Percentiles rank a stretch among this genome's conserved stretches.
Evolutionary conservation across 2,113 vertebrate species (phyloP).

Genomic region (Lophotis ruficrista): DNA sequence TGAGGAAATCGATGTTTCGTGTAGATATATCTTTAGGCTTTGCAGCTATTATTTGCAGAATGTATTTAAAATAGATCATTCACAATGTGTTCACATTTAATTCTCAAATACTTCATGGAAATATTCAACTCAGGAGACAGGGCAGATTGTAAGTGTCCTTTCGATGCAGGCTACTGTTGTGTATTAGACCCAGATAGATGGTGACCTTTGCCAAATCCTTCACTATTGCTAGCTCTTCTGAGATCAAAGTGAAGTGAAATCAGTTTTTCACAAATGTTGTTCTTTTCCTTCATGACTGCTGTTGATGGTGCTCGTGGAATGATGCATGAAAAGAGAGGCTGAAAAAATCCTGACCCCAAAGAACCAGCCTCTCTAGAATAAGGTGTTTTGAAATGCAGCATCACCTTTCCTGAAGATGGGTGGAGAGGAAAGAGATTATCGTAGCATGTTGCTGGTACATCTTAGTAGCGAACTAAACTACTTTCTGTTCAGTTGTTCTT

Average conservation of each 20-base stretch:
- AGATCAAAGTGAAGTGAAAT: neutral
- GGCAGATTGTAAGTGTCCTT: neutral
- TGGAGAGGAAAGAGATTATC: neutral
- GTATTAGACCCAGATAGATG: neutral
- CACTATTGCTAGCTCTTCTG: neutral
- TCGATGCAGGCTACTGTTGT: neutral
- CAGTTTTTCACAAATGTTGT: neutral
- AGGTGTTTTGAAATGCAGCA: neutral
- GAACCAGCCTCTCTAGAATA: neutral
- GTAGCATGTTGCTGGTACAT: neutral
- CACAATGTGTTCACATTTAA: neutral
- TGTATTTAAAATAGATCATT: neutral
- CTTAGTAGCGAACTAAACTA: neutral
- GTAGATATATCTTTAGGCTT: neutral
- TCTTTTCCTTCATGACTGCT: neutral
- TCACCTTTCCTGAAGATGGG: neutral
- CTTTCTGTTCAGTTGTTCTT: neutral
- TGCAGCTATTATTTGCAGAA: neutral
- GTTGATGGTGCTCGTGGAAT: neutral
- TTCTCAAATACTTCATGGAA: neutral
- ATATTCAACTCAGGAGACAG: neutral
- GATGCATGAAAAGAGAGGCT: neutral
- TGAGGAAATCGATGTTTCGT: neutral
- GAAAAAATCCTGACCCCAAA: neutral
- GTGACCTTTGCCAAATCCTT: neutral